Percentiles rank a stretch among this genome's conserved stretches.
phyloP scores from a whole-genome alignment of 1,140 invertebrate species.

The Pseudomyrmex flavicornis region DNA sequence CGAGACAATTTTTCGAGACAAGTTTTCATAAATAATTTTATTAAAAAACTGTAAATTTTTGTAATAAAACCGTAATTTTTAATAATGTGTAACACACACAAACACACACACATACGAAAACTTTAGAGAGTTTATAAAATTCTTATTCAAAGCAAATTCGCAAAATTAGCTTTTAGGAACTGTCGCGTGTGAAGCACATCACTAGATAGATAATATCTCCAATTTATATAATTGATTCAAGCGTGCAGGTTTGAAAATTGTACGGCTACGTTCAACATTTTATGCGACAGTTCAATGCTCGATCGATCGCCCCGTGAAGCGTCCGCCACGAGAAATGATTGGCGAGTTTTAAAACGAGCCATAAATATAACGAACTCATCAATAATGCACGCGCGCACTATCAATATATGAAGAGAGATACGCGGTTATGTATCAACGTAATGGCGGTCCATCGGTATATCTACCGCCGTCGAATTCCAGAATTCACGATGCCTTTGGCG shows the following conservation, averaged over 20 bases:
- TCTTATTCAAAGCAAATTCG: background rate
- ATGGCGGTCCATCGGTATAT: constrained; percentile 74
- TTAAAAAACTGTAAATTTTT: background rate
- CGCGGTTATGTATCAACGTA: constrained; percentile 82
- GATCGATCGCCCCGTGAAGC: constrained; percentile 60
- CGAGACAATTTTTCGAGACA: background rate
- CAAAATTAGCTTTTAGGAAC: background rate
- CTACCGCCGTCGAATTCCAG: constrained; percentile 43
- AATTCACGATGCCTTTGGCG: constrained; percentile 66
- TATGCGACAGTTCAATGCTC: constrained; percentile 61
- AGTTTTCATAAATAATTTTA: background rate
- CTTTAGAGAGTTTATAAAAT: background rate
- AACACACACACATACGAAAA: no score
- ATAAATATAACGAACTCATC: constrained; percentile 81
- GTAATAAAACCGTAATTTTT: background rate
- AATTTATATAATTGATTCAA: background rate
- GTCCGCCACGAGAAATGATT: constrained; percentile 74
- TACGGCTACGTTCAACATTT: constrained; percentile 61
- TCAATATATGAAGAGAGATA: constrained; percentile 79
- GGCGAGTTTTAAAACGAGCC: constrained; percentile 76
- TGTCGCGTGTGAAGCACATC: no score
- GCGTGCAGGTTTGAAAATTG: constrained; percentile 53
- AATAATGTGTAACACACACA: no score
- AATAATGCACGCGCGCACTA: constrained; percentile 80
- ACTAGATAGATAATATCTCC: background rate